Evolutionary conservation across 2,888 invertebrate species (phyloP), one percentile per base, ranked within the genome.

Genomic region (Gonocerus acuteangulatus): DNA sequence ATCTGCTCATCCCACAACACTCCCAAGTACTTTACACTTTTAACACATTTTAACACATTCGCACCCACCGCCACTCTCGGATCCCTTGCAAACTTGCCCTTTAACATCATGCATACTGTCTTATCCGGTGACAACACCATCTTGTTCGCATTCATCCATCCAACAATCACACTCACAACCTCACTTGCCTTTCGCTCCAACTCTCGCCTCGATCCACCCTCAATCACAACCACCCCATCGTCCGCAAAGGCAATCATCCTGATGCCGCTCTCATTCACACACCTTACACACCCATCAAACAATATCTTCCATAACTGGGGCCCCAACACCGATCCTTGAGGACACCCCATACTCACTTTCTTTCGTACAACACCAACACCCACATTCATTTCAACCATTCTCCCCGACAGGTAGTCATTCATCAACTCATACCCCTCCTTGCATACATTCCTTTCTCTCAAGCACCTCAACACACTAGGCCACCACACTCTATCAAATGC

Each of bases 41-140:
- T 2, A 1, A 23, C 23, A 15, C 48, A 4, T 16, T 22, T 19
- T 1, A 60, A 39, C 3, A 11, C 15, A 3, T 19, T 48, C 1
- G 34, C 11, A 9, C 22, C 59, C 16, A 9, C n/a, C 0, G 21
- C n/a, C n/a, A 27, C 2, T 19, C 9, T 2, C 18, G 16, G 16
- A 7, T 13, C 32, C 11, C 32, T 32, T 6, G 42, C 16, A 4
- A 60, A 11, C 2, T 23, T 11, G 18, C 61, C 62, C 9, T 65
- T 63, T 2, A 61, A 42, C 16, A 63, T 58, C 54, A 65, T 58
- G 27, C 19, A 42, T 19, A 48, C 15, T n/a, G n/a, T n/a, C n/a
- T n/a, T n/a, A n/a, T n/a, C n/a, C n/a, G n/a, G n/a, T n/a, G n/a
- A n/a, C n/a, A n/a, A n/a, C n/a, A n/a, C n/a, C n/a, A n/a, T n/a